Evolutionary conservation across 2,797 vertebrate species (phyloP).

Genomic region (Danio jaintianensis): DNA sequence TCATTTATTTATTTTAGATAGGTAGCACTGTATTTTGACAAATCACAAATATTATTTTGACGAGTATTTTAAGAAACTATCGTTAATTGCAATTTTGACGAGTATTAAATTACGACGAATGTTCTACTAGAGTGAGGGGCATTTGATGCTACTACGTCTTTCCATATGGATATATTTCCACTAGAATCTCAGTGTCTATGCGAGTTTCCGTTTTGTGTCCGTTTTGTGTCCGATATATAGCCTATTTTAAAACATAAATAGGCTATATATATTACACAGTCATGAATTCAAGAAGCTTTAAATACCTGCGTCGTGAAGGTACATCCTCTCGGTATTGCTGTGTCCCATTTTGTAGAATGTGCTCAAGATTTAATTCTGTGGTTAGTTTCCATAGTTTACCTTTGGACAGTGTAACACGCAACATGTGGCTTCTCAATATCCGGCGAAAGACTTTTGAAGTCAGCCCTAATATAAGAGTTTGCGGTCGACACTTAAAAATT

Average conservation of each 20-base stretch:
- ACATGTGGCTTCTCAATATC: conserved; percentile 11
- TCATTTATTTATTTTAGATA: background rate
- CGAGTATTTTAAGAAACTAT: too few relatives aligned
- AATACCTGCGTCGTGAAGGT: background rate
- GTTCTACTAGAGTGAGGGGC: too few relatives aligned
- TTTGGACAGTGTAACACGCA: background rate
- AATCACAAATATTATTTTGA: too few relatives aligned
- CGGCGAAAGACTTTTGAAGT: background rate
- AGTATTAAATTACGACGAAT: too few relatives aligned
- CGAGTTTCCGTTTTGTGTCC: conserved; percentile 2
- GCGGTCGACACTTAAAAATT: conserved; percentile 14
- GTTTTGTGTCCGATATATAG: too few relatives aligned
- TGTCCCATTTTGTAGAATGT: conserved; percentile 28
- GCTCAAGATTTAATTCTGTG: conserved; percentile 28
- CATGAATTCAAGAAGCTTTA: conserved; percentile 13
- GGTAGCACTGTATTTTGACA: background rate
- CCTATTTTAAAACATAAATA: too few relatives aligned
- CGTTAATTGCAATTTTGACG: background rate
- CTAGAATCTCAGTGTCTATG: conserved; percentile 2
- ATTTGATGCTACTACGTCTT: background rate
- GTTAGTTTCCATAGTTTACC: conserved; percentile 30
- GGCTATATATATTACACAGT: background rate
- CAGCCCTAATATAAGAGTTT: background rate
- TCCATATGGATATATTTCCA: background rate
- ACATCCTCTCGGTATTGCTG: conserved; percentile 4